Conservation (phyloP, 2,113 vertebrate genomes). For the Sisor rabdophorus region DNA sequence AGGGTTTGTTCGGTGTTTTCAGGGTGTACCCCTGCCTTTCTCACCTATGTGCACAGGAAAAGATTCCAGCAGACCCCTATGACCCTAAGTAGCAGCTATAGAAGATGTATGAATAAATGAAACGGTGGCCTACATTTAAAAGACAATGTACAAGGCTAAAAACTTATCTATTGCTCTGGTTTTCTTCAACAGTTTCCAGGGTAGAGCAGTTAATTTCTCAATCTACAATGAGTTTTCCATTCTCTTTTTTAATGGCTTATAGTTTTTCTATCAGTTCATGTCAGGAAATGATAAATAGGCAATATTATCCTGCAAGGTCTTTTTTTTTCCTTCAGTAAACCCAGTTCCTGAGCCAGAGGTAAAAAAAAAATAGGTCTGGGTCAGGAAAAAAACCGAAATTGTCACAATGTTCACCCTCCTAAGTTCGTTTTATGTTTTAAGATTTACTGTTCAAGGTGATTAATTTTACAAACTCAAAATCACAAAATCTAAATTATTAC, state of each 20-base stretch:
- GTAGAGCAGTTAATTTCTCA: neutral
- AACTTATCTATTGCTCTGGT: neutral
- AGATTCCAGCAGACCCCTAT: no score
- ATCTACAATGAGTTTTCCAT: conserved; percentile 11
- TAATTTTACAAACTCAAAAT: neutral
- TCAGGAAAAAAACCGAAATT: conserved; percentile 26
- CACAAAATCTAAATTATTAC: neutral
- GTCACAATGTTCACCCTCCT: neutral
- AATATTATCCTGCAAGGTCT: conserved; percentile 51
- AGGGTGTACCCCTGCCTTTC: no score
- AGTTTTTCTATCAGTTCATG: conserved; percentile 50
- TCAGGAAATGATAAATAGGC: conserved; percentile 51
- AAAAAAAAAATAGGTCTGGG: conserved; percentile 27
- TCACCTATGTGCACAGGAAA: no score
- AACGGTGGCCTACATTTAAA: neutral
- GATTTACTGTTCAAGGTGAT: conserved; percentile 23
- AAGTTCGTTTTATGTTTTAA: neutral
- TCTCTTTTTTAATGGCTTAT: conserved; percentile 44
- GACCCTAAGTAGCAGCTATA: no score
- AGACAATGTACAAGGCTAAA: neutral
- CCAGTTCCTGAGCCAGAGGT: conserved; percentile 21
- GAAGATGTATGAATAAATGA: no score
- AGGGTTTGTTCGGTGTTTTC: no score
- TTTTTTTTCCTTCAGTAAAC: conserved; percentile 21
- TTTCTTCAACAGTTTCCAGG: conserved; percentile 1